Evolutionary conservation across 2,113 vertebrate species (phyloP), one percentile per base, ranked within the genome.

Genomic region (Corythornis madagascariensis): DNA sequence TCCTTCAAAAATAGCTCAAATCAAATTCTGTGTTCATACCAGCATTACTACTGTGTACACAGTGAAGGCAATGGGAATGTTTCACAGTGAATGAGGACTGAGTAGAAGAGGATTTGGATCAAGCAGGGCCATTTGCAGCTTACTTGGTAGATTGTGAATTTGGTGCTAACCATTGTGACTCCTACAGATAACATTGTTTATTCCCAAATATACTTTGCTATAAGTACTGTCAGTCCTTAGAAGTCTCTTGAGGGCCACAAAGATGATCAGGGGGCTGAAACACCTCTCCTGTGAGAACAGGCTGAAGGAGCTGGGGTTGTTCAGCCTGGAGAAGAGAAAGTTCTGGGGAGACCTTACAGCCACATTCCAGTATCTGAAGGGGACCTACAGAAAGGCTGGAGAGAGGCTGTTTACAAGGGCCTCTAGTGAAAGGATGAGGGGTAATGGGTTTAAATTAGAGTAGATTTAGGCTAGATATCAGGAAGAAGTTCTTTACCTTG

Each of bases 131-230:
- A 16, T 48, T 60, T 59, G 26, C 28, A 79, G 3, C 5, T 67
- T 14, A 16, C 33, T 38, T 71, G 21, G 7, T 52, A 45, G 33
- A 25, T 57, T 16, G 6, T 21, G 26, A 82, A 65, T 72, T 50
- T 69, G n/a, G 9, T 61, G 45, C 2, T 65, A 79, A 65, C 5
- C 3, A 10, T 26, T 69, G 8, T 0, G 0, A 19, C 2, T 67
- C 22, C 8, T 42, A 5, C 16, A 73, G 66, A 29, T 55, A 26
- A 40, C 19, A 1, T 48, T 17, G 9, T 74, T 83, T 73, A 63
- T 8, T 45, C 25, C 22, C n/a, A 76, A 33, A 79, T 33, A 25
- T 6, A 19, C 60, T 60, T 47, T 82, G 13, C 6, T 82, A 8
- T 22, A 10, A 1, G 11, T 60, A 45, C 17, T 33, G 11, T 28